Base-by-base conservation (phyloP, 2,113 vertebrate species). In the Zosterops borbonicus region DNA sequence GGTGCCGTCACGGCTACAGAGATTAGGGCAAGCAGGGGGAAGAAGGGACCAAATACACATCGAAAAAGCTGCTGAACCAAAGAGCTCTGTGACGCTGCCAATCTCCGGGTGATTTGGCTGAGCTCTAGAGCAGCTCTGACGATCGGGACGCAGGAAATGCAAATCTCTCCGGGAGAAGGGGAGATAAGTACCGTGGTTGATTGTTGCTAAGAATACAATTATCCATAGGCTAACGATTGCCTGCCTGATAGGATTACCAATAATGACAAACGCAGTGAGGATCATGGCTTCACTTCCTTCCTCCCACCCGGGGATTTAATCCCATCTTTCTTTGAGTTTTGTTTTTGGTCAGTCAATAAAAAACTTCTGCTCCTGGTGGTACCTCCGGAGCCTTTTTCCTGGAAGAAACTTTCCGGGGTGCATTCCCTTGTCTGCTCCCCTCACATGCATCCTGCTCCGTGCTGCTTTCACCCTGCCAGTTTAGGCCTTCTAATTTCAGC, bases 121-220 rank as follows among this genome's bases (percentile, higher is more conserved):
- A 69, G 78, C 65, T 82, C 55, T 50, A 20, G 77, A 55, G 80
- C 60, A 37, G 90, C 71, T 83, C 67, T 76, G 81, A 14, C 5
- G n/a, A 18, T n/a, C 0, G 1, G 42, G 79, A 42, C 63, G 27
- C 70, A 62, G 81, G 81, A 69, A 92, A 76, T 16, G 50, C 29
- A 63, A 49, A 75, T 86, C 88, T 41, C 4, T 41, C 29, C 13
- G 16, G 89, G 73, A 64, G 70, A 49, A 65, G 92, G 81, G 87
- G 47, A 50, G 94, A 29, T 84, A 87, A 95, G 79, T 46, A 37
- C 67, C 31, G 1, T 24, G 83, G 31, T 1, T 59, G 76, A 69
- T 86, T 77, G 92, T 97, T 97, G 76, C 96, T 96, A 94, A 97
- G 94, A 97, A 95, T 94, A 94, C 90, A 77, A 55, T 79, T 90